These are phyloP conservation scores for Artemisiospiza belli DNA, from an alignment of 2,113 vertebrate genomes.

Conservation along the genomic window DNA sequence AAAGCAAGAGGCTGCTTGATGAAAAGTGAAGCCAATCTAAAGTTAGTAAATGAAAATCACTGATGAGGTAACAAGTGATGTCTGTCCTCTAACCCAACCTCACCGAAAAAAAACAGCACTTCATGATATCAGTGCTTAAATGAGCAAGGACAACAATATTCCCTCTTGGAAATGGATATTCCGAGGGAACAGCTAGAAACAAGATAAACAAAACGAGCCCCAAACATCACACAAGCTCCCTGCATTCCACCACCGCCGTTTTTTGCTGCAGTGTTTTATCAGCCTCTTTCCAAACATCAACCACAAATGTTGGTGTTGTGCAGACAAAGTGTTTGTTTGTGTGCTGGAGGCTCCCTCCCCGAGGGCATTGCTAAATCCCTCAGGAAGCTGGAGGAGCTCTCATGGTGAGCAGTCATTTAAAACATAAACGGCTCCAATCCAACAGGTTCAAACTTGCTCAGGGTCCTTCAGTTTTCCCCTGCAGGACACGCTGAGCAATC, in stretches of 20 bases:
- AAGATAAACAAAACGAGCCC: fast-evolving
- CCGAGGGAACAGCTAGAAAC: neutral
- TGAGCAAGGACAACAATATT: neutral
- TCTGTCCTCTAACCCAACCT: neutral
- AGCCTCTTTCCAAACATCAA: neutral
- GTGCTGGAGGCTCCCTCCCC: neutral
- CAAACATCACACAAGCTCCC: neutral
- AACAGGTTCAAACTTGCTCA: neutral
- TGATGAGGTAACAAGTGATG: neutral
- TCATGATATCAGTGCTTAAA: fast-evolving
- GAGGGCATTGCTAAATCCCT: neutral
- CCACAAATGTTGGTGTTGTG: neutral
- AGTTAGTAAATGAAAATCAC: neutral
- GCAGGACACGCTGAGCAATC: neutral
- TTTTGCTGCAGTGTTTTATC: neutral
- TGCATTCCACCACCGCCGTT: neutral
- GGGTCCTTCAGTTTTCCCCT: neutral
- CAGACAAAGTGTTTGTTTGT: neutral
- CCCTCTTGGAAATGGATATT: neutral
- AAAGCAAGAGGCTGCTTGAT: neutral
- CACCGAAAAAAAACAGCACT: neutral
- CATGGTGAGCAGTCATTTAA: neutral
- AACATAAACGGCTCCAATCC: neutral
- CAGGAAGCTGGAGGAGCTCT: neutral
- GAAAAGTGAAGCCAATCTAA: neutral